Base-by-base conservation (phyloP, 2,113 vertebrate species). In the Ciconia boyciana region DNA sequence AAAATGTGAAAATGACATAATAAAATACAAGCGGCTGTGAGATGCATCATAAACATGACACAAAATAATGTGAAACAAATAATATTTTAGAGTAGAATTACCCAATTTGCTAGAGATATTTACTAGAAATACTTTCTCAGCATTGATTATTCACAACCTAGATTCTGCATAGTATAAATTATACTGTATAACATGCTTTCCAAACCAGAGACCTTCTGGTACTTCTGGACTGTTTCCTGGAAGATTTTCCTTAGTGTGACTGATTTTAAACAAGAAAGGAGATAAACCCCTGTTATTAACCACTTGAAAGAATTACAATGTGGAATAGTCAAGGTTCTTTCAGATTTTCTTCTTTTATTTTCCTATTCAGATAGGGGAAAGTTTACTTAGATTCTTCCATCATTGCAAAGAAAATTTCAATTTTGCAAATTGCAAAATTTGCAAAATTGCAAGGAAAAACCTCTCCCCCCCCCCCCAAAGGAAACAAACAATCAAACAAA, bases 211-310 rank as follows among this genome's bases (percentile, higher is more conserved):
- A 36, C 25, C 25, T 72, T 46, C 31, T 91, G 51, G 14, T 49
- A 26, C 13, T 71, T 92, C 66, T 89, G 22, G 52, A 60, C 17
- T 21, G 26, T 62, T 89, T 87, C 41, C 82, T 90, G 75, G 20
- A 85, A 79, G 46, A 48, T 84, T 61, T 48, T 87, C 17, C 60
- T 87, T 83, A 80, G 43, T 83, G 31, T 7, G 4, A 64, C n/a
- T 88, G 55, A 58, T 71, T 95, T 93, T 57, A 57, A 64, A 66
- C 24, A 77, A 77, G 52, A 92, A 80, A 80, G 26, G 39, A 93
- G 71, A 87, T 46, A 92, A 82, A 61, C 6, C 7, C 11, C 18
- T 60, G 10, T 86, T 57, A 91, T 79, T 93, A 92, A 91, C 52
- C 71, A 76, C 26, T 55, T 62, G n/a, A 89, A 83, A 84, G 26